Base-by-base conservation (phyloP, 1,140 invertebrate genomes). In the Aphelenchoides besseyi region DNA sequence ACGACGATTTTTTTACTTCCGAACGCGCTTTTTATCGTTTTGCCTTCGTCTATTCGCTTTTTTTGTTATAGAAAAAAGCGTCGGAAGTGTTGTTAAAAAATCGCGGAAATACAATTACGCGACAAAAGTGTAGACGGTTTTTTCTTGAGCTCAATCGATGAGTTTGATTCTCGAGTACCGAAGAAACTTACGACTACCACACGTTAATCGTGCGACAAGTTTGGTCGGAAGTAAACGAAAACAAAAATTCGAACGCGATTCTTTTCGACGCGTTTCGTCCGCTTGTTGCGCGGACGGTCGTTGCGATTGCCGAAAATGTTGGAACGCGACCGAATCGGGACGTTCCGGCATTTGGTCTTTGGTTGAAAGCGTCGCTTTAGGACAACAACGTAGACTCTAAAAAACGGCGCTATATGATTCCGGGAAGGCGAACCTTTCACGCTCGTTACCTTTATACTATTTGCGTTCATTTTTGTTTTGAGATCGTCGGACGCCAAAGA, bases 171-270 rank as follows among this genome's bases (percentile, higher is more conserved):
- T n/a, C n/a, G n/a, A n/a, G n/a, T n/a, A n/a, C n/a, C n/a, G n/a
- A n/a, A n/a, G n/a, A 33, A 59, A 59, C 55, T 5, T 59, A 59
- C 55, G 18, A 5, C 18, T 18, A 8, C 55, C 5, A 18, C 23
- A 8, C 5, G 55, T 8, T 23, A 59, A 59, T 16, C 55, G 5
- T 16, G 18, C 55, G 18, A 59, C 5, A 33, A 59, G 5, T 18
- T 59, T 59, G 5, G 55, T 33, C 55, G 55, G 55, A 41, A 41
- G n/a, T 8, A 59, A 8, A 16, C 55, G 55, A 59, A 59, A 59
- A 33, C 55, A 59, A 23, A 59, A 59, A 59, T 59, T 29, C 5
- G 23, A 59, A 59, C 26, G 26, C 41, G 41, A 48, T 23, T 48
- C 41, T 23, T 48, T 48, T 33, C 55, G 55, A 33, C 55, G 55